Base-by-base conservation (phyloP, 2,113 vertebrate species). In the Okapia johnstoni region DNA sequence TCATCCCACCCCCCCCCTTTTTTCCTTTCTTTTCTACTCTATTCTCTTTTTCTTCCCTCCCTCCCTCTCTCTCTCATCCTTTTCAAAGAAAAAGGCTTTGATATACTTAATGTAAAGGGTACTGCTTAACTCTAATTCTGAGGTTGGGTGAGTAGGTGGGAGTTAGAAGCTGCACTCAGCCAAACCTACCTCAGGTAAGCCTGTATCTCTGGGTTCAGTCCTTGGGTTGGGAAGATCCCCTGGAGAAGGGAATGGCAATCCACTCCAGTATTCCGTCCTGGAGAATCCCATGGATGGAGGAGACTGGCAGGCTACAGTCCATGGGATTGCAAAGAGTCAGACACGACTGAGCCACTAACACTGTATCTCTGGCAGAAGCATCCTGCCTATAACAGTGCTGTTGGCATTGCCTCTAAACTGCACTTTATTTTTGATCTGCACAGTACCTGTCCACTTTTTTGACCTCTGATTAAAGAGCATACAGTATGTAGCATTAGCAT, bases 71-170 rank as follows among this genome's bases (percentile, higher is more conserved):
- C 40, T 92, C 92, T 90, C 66, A 10, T 81, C 87, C 40, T 91
- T 93, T 95, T 88, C 70, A 98, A 95, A 85, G 79, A 94, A 5
- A 52, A 80, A 48, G 63, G 60, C 92, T 96, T 98, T 97, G 40
- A 94, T 97, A 98, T 96, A 90, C 28, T 79, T 93, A 60, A 80
- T 95, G 79, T 66, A 97, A 96, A 98, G 70, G 0, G 0, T 87
- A 54, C 92, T 93, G n/a, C 21, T 95, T 97, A 96, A 58, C 88
- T 97, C 33, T 92, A 52, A 30, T 85, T 98, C 36, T 94, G 79
- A 11, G 52, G 60, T 80, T n/a, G 90, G 25, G 25, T 58, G 73
- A 96, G 96, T 91, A 88, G 81, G 61, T 79, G 61, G 63, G 79
- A 96, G 80, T 84, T 6, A 54, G 54, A 95, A 81, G 57, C 85